Evolutionary conservation across 2,797 vertebrate species (phyloP), one percentile per base, ranked within the genome.

Genomic region (Oreonectes daqikongensis): DNA sequence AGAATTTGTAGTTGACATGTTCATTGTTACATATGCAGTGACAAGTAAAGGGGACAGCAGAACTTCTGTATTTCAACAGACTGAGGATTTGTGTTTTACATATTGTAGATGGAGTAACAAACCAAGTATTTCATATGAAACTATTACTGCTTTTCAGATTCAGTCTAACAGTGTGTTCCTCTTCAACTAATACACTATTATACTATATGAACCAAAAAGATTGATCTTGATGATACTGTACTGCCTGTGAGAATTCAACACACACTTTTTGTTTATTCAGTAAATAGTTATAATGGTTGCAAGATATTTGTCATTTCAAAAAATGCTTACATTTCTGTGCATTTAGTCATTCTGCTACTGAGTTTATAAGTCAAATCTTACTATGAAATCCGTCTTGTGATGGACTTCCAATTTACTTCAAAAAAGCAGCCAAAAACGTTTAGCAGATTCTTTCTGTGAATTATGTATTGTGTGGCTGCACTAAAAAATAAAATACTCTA

Each of bases 1-100:
- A 94, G 70, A 95, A 97, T 84, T 89, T 99, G 70, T 99, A 90
- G 91, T 48, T 20, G n/a, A 4, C 5, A 28, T 42, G 3, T 10
- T 38, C 42, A 12, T 20, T 48, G 17, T 46, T 20, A 30, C n/a
- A 18, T 61, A 0, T 15, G 24, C 28, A 22, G 35, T 17, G 12
- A 17, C 9, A 68, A 17, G 9, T 18, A 57, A 26, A 57, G 5
- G 20, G 1, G 8, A 26, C 1, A 67, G 12, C 14, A 48, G 5
- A 6, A 14, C 12, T 57, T 50, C 42, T 44, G 24, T 40, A 26
- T 63, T 73, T 9, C 17, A 50, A 30, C 22, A 22, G 17, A 70
- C 48, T 26, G 22, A 32, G 4, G 24, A 30, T 66, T 20, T 55
- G 35, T 73, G 17, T 3, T 26, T 15, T 38, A 20, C 8, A n/a